Conservation (phyloP, 1,140 invertebrate species). For the Eupeodes corollae region DNA sequence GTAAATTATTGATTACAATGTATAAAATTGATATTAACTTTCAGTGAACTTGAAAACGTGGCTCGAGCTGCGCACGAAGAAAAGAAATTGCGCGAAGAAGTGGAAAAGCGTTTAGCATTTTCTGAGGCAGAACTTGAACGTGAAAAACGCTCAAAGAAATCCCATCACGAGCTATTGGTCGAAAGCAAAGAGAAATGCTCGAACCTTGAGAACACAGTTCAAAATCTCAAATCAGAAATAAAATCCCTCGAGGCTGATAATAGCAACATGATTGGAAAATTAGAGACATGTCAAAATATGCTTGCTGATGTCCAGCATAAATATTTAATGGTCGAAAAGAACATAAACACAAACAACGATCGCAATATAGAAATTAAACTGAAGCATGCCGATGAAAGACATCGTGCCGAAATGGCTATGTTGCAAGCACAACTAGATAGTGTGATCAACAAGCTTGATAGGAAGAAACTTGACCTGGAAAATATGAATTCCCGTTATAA, state of each 20-base stretch:
- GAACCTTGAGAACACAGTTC: slow-evolving; percentile 23
- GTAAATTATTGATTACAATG: not conserved
- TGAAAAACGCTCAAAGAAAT: slow-evolving; percentile 39
- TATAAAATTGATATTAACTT: not conserved
- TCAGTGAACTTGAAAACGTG: slow-evolving; percentile 16
- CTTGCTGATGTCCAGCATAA: slow-evolving; percentile 25
- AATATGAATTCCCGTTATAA: slow-evolving; percentile 40
- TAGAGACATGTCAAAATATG: slow-evolving; percentile 23
- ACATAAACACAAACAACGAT: slow-evolving; percentile 19
- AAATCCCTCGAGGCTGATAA: slow-evolving; percentile 24
- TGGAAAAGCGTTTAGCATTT: slow-evolving; percentile 38
- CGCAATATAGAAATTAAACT: slow-evolving; percentile 18
- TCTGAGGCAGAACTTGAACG: slow-evolving; percentile 42
- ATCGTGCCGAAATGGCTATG: slow-evolving; percentile 24
- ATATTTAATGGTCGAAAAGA: slow-evolving; percentile 27
- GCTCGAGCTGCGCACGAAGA: slow-evolving; percentile 15
- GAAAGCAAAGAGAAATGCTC: slow-evolving; percentile 30
- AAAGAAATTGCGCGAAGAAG: slow-evolving; percentile 27
- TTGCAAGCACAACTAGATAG: slow-evolving; percentile 24
- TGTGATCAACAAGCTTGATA: slow-evolving; percentile 21
- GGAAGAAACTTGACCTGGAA: slow-evolving; percentile 43
- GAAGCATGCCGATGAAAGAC: slow-evolving; percentile 23
- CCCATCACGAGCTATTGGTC: slow-evolving; percentile 43
- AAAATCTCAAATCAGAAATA: slow-evolving; percentile 25
- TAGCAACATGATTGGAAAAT: slow-evolving; percentile 16